Conservation (phyloP, 2,797 vertebrate genomes). For the Micromesistius poutassou region DNA sequence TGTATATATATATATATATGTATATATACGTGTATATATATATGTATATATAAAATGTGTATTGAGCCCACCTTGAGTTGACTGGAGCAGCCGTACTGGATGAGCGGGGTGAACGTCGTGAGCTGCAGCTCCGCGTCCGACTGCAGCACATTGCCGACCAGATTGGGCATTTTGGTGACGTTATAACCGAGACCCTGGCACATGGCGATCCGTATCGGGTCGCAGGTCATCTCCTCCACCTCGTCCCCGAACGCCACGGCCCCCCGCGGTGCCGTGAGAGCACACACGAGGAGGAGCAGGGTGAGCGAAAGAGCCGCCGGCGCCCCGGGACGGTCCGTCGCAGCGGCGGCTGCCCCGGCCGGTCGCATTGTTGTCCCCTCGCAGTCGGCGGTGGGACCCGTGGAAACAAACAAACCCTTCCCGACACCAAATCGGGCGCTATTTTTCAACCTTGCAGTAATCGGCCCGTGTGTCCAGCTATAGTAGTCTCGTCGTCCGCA, state of each 20-base stretch:
- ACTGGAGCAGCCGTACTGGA: slow-evolving; percentile 97
- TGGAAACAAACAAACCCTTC: neutral
- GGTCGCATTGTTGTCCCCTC: slow-evolving; percentile 28
- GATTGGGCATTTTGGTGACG: slow-evolving; percentile 98
- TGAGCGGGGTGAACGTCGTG: slow-evolving; percentile 95
- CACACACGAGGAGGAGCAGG: neutral
- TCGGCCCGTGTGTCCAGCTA: neutral
- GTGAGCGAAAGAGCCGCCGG: slow-evolving; percentile 42
- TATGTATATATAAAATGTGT: no score
- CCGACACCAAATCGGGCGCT: neutral
- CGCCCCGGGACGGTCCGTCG: slow-evolving; percentile 36
- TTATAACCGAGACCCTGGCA: slow-evolving; percentile 98
- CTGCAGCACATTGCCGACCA: slow-evolving; percentile 95
- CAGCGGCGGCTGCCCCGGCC: slow-evolving; percentile 7
- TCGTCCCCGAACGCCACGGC: slow-evolving; percentile 84
- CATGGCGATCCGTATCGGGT: slow-evolving; percentile 96
- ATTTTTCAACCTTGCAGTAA: neutral
- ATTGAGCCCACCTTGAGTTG: slow-evolving; percentile 99
- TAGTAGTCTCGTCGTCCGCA: neutral
- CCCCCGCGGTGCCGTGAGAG: neutral
- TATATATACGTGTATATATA: no score
- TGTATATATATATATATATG: no score
- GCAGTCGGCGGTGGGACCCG: neutral
- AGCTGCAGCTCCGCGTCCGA: slow-evolving; percentile 95
- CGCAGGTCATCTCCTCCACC: slow-evolving; percentile 89